Percentiles rank a stretch among this genome's conserved stretches.
These are phyloP conservation scores for Lucinisca nassula DNA, from an alignment of 2,888 invertebrate species.

Conservation along the genomic window DNA sequence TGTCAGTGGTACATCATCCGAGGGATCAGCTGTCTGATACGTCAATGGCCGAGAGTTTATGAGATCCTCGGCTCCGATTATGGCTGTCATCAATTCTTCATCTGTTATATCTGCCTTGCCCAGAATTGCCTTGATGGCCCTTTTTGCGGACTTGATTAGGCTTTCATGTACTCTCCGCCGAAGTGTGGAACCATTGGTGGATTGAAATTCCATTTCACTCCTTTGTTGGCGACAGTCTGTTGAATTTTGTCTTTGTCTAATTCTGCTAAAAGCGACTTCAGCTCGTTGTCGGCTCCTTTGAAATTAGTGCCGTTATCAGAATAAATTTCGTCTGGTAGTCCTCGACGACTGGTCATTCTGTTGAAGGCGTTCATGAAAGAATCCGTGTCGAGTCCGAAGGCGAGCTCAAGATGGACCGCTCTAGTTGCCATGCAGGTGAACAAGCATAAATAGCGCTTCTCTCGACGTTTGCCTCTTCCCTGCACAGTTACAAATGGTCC, in stretches of 20 bases:
- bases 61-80: constrained; percentile 40
- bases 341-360: constrained; percentile 39
- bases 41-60: background rate
- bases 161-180: constrained; percentile 59
- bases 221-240: constrained; percentile 24
- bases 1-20: constrained; percentile 33
- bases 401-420: constrained; percentile 62
- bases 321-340: constrained; percentile 42
- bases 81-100: constrained; percentile 55
- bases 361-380: constrained; percentile 51
- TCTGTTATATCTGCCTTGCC: constrained; percentile 53
- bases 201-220: constrained; percentile 63
- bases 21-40: constrained; percentile 45
- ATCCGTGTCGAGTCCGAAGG: constrained; percentile 43
- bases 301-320: constrained; percentile 63
- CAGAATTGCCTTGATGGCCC: constrained; percentile 52
- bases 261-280: constrained; percentile 23
- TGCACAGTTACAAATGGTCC: background rate
- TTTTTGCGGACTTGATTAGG: constrained; percentile 62
- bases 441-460: constrained; percentile 28
- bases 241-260: constrained; percentile 48
- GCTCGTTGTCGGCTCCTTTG: constrained; percentile 38
- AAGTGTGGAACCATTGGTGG: constrained; percentile 67
- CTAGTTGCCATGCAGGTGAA: constrained; percentile 53
- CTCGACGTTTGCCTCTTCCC: constrained; percentile 34